Base-by-base conservation (phyloP, 2,113 vertebrate genomes). In the Gobiocypris rarus region DNA sequence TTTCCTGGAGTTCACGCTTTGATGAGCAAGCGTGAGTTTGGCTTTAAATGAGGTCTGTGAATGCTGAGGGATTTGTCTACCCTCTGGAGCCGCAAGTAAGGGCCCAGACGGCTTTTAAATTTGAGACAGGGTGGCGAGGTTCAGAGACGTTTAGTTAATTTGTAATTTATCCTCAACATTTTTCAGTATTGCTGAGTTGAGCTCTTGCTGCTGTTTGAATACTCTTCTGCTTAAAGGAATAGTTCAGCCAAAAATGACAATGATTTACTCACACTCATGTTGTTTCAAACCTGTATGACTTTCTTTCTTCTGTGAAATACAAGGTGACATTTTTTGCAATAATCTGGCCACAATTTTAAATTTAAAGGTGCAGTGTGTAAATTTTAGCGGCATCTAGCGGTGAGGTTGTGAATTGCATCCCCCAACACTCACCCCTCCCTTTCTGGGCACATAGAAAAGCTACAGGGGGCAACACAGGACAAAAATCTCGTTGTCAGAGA, bases 31-130 rank as follows among this genome's bases (percentile, higher is more conserved):
- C 74, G 43, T 45, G 79, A 85, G 31, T 52, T 84, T 76, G 78
- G 43, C 73, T 82, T 80, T 82, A 83, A 73, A 69, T 76, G 73
- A 87, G 83, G 82, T 85, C 65, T 85, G 52, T 85, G 63, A 74
- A 83, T 15, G 67, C 80, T 82, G 74, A 85, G 83, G 79, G 83
- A 50, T 73, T 87, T 87, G 78, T 83, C 77, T 28, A 74, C 45
- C 65, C 74, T 79, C 70, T n/a, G 52, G 85, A 74, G 75, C 83
- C 73, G 28, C 43, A 67, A 87, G 78, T 78, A 73, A 84, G 71
- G 59, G 75, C 77, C 61, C 61, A 67, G 28, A 14, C n/a, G 70
- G 79, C 31, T 75, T 78, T 82, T 45, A 73, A 48, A 59, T 84
- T 81, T 59, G 52, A 75, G 58, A 50, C 28, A 34, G 65, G 73